Conservation (phyloP, 2,113 vertebrate genomes). For the Apteryx mantelli region DNA sequence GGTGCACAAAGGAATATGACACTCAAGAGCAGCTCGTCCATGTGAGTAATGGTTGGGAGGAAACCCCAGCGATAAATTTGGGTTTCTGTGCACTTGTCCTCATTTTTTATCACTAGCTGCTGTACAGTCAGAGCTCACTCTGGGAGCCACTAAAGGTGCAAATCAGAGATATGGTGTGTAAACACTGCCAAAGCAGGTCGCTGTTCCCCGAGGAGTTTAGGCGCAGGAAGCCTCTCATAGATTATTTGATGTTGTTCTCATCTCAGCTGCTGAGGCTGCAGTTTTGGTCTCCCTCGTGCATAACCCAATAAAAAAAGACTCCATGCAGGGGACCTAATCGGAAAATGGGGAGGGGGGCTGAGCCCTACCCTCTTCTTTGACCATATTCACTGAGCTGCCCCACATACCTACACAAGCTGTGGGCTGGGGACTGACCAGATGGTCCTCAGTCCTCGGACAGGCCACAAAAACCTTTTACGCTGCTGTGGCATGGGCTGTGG, state of each 20-base stretch:
- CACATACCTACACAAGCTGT: not conserved
- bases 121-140: constrained; percentile 52
- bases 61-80: constrained; percentile 53
- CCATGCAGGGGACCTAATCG: not conserved
- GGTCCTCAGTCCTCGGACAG: not conserved
- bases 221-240: constrained; percentile 44
- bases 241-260: constrained; percentile 58
- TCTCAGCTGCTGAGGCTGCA: constrained; percentile 53
- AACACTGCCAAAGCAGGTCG: constrained; percentile 64
- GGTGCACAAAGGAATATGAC: constrained; percentile 93
- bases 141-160: constrained; percentile 66
- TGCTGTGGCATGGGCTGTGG: not conserved
- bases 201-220: constrained; percentile 4
- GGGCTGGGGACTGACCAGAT: not conserved
- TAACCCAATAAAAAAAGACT: not conserved
- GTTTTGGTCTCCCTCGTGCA: not conserved
- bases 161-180: constrained; percentile 50
- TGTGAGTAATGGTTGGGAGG: constrained; percentile 82
- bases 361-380: not conserved
- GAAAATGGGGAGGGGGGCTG: not conserved
- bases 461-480: not conserved
- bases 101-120: constrained; percentile 62
- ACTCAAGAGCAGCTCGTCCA: constrained; percentile 98
- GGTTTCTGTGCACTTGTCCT: constrained; percentile 57
- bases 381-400: not conserved